A percentile compares a stretch with the other conserved stretches of the same genome.
Conservation (phyloP, 2,797 vertebrate genomes). For the Gobionotothen gibberifrons region DNA sequence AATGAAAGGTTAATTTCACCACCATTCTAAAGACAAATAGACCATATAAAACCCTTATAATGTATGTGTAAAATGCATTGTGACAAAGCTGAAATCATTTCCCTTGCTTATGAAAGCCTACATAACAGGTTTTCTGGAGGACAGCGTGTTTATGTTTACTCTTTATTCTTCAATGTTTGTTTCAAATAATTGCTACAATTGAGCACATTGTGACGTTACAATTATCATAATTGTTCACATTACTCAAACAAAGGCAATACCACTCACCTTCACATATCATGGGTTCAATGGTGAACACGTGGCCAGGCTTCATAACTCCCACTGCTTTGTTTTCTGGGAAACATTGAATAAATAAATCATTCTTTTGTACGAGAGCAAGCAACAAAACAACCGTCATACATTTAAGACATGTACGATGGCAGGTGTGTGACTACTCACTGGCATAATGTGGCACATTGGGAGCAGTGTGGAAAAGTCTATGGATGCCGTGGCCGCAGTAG, state of each 20-base stretch:
- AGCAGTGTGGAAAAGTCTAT: conserved; percentile 97
- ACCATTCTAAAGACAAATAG: conserved; percentile 4
- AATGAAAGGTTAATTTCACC: no score
- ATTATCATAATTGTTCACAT: not conserved
- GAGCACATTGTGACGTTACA: not conserved
- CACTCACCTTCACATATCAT: conserved; percentile 99
- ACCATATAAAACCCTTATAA: not conserved
- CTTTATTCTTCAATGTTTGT: not conserved
- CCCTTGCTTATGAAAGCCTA: no score
- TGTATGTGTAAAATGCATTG: not conserved
- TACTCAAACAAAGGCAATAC: conserved; percentile 13
- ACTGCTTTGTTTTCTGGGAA: conserved; percentile 97
- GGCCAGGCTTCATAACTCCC: conserved; percentile 98
- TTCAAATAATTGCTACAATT: not conserved
- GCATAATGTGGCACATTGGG: conserved; percentile 98
- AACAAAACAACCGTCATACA: not conserved
- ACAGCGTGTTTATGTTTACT: not conserved
- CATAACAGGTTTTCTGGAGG: not conserved
- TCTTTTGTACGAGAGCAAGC: no score
- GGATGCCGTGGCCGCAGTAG: conserved; percentile 97
- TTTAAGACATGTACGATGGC: rapidly evolving
- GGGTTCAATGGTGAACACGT: conserved; percentile 98
- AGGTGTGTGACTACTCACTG: conserved; percentile 86
- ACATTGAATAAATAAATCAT: conserved; percentile 2
- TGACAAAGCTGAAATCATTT: no score